Percentiles rank a stretch among this genome's conserved stretches.
Evolutionary conservation across 2,888 invertebrate species (phyloP).

Genomic region (Barypeithes pellucidus): DNA sequence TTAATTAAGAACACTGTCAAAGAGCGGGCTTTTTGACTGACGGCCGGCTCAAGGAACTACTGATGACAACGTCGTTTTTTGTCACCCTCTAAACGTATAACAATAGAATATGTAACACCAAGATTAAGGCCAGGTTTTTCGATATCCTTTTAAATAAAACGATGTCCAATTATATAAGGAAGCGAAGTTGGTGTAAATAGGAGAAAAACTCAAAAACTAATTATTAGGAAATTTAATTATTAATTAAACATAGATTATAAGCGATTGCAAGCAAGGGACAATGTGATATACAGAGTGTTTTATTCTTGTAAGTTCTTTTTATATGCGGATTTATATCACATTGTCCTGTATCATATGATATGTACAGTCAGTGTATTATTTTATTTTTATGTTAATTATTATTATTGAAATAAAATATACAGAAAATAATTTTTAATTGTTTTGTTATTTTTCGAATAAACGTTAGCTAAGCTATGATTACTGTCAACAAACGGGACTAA

Average conservation of each 20-base stretch:
- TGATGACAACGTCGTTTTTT: too few relatives aligned
- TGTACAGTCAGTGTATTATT: slow-evolving; percentile 65
- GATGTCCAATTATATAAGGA: neutral
- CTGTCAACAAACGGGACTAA: too few relatives aligned
- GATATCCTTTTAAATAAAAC: slow-evolving; percentile 18
- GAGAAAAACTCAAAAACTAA: slow-evolving; percentile 30
- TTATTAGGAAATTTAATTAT: slow-evolving; percentile 34
- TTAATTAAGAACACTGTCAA: too few relatives aligned
- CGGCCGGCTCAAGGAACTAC: too few relatives aligned
- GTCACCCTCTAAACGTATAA: too few relatives aligned
- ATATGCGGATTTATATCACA: slow-evolving; percentile 54
- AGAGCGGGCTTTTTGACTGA: neutral
- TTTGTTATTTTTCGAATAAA: slow-evolving; percentile 16
- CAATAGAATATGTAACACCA: slow-evolving; percentile 3
- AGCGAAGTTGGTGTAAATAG: slow-evolving; percentile 37
- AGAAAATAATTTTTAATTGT: slow-evolving; percentile 40
- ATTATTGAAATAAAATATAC: slow-evolving; percentile 57
- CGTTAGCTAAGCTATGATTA: too few relatives aligned
- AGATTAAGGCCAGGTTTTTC: neutral
- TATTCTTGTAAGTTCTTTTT: slow-evolving; percentile 58
- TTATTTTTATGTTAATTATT: slow-evolving; percentile 61
- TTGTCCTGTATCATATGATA: slow-evolving; percentile 60
- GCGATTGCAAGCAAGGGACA: slow-evolving; percentile 51
- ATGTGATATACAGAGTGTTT: slow-evolving; percentile 58
- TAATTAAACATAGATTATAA: slow-evolving; percentile 21